Base-by-base conservation (phyloP, 2,888 invertebrate genomes). In the Cryptocephalus primarius region DNA sequence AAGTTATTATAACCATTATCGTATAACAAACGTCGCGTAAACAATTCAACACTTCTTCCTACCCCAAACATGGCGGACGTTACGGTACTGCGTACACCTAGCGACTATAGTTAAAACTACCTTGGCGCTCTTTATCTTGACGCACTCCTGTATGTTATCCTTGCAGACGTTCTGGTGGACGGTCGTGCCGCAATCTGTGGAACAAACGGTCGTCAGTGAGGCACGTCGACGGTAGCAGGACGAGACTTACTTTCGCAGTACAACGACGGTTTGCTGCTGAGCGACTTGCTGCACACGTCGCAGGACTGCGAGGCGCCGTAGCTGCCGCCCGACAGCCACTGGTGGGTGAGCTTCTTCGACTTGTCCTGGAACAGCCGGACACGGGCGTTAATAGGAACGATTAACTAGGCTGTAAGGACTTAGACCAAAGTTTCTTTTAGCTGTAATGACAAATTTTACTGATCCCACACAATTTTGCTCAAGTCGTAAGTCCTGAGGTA, bases 91-190 rank as follows among this genome's bases (percentile, higher is more conserved):
- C n/a, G n/a, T n/a, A n/a, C n/a, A n/a, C n/a, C n/a, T n/a, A n/a
- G n/a, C n/a, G n/a, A n/a, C n/a, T n/a, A n/a, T n/a, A 11, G 39
- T 32, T 31, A 34, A 33, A 46, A 48, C 22, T 64, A 78, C 80
- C 76, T 80, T 81, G 42, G 77, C 75, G 44, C 75, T 68, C 71
- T 80, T 85, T 43, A 81, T 79, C 66, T 86, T 85, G 56, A 79
- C 82, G 69, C 92, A 93, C 62, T 89, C 88, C 44, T 81, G 73
- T 54, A 89, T 83, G 72, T 88, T 87, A 66, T 93, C 93, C 69
- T 90, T 91, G 69, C 91, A 90, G 32, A 83, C 80, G 66, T 83
- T 84, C 64, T 91, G 87, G 69, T 91, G 92, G 43, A 92, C 88
- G 44, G 84, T 88, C 58, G 85, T 82, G 55, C 86, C 83, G 70